Evolutionary conservation across 2,113 vertebrate species (phyloP).

Genomic region (Lichenostomus cassidix): DNA sequence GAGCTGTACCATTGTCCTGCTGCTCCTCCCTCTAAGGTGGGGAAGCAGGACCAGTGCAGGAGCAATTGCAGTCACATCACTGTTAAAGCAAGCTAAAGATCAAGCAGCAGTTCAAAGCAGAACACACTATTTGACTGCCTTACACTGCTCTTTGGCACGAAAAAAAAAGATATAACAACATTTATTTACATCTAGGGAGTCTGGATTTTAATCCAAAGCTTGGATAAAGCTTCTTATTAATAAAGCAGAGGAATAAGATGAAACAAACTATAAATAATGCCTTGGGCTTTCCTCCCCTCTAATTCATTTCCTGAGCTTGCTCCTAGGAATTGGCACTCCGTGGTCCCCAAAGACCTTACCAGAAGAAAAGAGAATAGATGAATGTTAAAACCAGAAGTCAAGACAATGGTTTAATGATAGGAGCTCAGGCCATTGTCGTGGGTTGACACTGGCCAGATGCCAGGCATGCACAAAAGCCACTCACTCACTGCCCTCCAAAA

Average conservation of each 20-base stretch:
- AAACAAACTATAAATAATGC: not conserved
- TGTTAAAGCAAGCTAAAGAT: not conserved
- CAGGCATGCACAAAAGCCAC: not conserved
- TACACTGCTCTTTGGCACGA: not conserved
- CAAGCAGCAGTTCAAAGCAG: not conserved
- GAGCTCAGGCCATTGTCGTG: not conserved
- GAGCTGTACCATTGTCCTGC: not conserved
- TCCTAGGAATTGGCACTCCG: not conserved
- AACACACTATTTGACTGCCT: not conserved
- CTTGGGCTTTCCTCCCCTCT: not conserved
- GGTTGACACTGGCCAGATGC: not conserved
- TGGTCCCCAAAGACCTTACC: not conserved
- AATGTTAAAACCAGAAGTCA: not conserved
- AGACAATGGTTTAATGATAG: not conserved
- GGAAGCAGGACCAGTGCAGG: not conserved
- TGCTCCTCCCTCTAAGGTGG: not conserved
- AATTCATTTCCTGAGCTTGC: not conserved
- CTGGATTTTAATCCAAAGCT: not conserved
- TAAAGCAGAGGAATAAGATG: not conserved
- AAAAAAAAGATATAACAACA: not conserved
- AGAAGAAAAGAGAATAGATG: not conserved
- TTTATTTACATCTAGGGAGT: not conserved
- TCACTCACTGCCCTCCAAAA: rapidly evolving
- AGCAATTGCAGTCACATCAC: not conserved
- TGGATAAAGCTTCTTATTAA: not conserved